These are phyloP conservation scores for Ceriagrion tenellum DNA, from an alignment of 2,888 invertebrate genomes.

Conservation along the genomic window DNA sequence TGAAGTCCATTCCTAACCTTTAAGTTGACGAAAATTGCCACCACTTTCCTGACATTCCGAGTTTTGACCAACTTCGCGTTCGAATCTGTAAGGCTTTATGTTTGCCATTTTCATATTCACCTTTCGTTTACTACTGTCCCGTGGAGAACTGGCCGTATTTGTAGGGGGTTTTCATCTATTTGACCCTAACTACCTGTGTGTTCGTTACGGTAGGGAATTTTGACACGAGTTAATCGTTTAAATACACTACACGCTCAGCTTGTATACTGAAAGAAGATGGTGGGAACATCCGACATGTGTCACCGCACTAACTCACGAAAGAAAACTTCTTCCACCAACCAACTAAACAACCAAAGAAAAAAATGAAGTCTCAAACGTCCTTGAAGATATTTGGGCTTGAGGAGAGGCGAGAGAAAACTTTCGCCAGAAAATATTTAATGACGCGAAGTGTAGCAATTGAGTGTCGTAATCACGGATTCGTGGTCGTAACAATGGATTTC, in stretches of 20 bases:
- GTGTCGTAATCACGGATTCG: constrained; percentile 1
- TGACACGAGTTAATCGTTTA: not conserved
- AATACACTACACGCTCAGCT: not conserved
- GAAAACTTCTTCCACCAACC: no score
- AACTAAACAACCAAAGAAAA: not conserved
- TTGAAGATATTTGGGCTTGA: not conserved
- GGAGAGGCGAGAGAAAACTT: not conserved
- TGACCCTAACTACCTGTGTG: not conserved
- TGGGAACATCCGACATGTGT: no score
- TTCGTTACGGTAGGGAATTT: not conserved
- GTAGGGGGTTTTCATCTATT: not conserved
- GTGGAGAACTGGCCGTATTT: not conserved
- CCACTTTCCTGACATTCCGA: not conserved
- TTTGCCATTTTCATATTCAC: not conserved
- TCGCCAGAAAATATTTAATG: not conserved
- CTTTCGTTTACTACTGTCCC: not conserved
- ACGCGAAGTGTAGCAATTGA: not conserved
- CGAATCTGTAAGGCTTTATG: not conserved
- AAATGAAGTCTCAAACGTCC: not conserved
- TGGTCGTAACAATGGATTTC: no score
- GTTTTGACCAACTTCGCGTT: not conserved
- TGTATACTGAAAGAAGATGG: no score
- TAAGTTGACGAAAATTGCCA: not conserved
- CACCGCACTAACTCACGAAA: no score
- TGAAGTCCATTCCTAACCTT: not conserved